phyloP scores from a whole-genome alignment of 2,113 vertebrate species.

The Pelmatolapia mariae region DNA sequence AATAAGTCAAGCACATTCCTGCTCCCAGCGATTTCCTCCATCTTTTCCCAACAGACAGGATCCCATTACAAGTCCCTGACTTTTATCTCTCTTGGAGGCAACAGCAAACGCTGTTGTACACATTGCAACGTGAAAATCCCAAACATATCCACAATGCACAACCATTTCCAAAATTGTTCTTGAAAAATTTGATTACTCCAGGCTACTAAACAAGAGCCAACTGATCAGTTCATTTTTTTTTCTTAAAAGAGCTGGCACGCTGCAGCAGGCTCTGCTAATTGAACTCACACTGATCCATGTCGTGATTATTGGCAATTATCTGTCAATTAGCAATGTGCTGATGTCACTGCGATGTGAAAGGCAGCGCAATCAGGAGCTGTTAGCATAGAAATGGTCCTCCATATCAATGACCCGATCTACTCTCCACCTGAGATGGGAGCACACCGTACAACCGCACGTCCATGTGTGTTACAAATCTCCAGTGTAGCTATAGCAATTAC shows the following conservation, averaged over 20 bases:
- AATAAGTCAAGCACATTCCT: conserved; percentile 62
- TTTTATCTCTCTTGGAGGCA: conserved; percentile 34
- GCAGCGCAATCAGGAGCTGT: conserved; percentile 52
- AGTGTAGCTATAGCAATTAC: background rate
- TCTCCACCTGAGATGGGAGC: background rate
- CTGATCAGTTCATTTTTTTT: background rate
- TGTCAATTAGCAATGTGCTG: conserved; percentile 62
- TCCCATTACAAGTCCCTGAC: conserved; percentile 50
- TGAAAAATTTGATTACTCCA: background rate
- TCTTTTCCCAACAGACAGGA: conserved; percentile 56
- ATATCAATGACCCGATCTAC: conserved; percentile 42
- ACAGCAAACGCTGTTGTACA: conserved; percentile 8
- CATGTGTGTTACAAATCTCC: background rate
- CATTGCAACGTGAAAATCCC: background rate
- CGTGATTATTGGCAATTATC: conserved; percentile 63
- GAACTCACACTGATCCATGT: conserved; percentile 35
- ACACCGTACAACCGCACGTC: background rate
- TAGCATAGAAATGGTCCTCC: conserved; percentile 33
- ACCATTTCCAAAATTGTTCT: background rate
- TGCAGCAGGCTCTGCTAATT: conserved; percentile 25
- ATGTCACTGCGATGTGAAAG: conserved; percentile 55
- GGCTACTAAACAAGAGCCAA: background rate
- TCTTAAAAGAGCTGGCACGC: background rate
- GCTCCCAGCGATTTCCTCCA: conserved; percentile 51
- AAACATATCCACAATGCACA: background rate